Percentiles rank a stretch among this genome's conserved stretches.
phyloP scores from a whole-genome alignment of 2,797 vertebrate genomes.

The Scleropages formosus region DNA sequence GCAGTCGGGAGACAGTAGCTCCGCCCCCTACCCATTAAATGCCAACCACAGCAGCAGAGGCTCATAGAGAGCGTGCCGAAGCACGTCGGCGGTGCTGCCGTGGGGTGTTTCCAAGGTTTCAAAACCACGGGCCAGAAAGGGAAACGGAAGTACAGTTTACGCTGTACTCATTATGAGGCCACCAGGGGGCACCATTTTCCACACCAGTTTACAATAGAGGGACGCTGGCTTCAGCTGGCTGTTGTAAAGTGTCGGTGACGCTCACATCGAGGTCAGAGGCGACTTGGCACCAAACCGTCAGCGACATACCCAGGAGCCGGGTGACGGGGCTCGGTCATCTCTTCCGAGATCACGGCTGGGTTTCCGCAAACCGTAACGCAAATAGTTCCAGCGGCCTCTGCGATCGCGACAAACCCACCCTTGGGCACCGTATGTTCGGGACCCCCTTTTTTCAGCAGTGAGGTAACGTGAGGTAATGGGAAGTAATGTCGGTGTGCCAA shows the following conservation, averaged over 20 bases:
- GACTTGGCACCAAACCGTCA: constrained; percentile 1
- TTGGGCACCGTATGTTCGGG: no score
- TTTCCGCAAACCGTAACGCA: not conserved
- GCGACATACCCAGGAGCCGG: not conserved
- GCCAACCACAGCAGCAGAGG: not conserved
- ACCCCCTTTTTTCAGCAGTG: no score
- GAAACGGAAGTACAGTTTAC: not conserved
- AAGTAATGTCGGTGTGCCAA: not conserved
- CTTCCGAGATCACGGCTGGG: not conserved
- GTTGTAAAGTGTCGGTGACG: not conserved
- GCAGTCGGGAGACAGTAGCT: not conserved
- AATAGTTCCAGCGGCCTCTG: not conserved
- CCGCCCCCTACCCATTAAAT: not conserved
- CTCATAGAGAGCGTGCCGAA: not conserved
- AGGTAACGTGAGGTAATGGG: no score
- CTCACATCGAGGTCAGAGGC: not conserved
- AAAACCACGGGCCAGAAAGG: not conserved
- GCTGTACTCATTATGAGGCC: no score
- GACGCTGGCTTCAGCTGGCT: not conserved
- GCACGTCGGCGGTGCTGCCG: no score
- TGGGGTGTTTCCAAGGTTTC: not conserved
- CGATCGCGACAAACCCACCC: not conserved
- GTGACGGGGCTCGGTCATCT: not conserved
- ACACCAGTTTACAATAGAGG: not conserved
- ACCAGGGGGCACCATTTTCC: no score